Base-by-base conservation (phyloP, 1,140 invertebrate genomes). In the Pollicipes pollicipes region DNA sequence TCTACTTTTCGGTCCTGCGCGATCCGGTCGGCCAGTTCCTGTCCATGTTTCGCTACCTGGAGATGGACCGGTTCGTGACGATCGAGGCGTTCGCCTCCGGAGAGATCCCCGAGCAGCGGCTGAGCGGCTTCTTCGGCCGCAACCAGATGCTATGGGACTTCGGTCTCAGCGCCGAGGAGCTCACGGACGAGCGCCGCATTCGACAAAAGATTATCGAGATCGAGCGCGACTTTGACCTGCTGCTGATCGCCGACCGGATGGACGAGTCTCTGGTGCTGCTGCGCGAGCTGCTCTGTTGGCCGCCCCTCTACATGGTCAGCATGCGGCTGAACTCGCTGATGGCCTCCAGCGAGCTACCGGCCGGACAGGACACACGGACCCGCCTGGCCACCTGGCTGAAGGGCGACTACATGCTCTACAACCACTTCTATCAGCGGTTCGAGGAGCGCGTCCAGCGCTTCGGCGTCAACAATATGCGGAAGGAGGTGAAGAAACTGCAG, bases 211-310 rank as follows among this genome's bases (percentile, higher is more conserved):
- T 35, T 6, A 35, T 21, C 17, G 45, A 58, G 45, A 58, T 58
- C 45, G 80, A 83, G 24, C 72, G 70, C n/a, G 74, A 80, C 30
- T 84, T 85, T 74, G 77, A 81, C 71, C 75, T 84, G 8, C 79
- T 85, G 28, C 79, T 85, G 79, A 80, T 85, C 29, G 76, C 81
- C 1, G 83, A 85, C 73, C 78, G 80, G 73, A 81, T 84, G 75
- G 82, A 84, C 70, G 82, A 83, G 73, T 84, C 83, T 1, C 73
- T 84, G 26, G 77, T 84, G 63, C 75, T 84, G 17, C 75, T 84
- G 45, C 77, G 76, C 32, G 74, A 83, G 69, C 71, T 80, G 16
- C 77, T 84, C 35, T 82, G 81, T 70, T 85, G 83, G 83, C 75
- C 78, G 28, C 70, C 81, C 16, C 77, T 80, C 64, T 79, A 83